Evolutionary conservation across 2,797 vertebrate genomes (phyloP).

Genomic region (Melanotaenia nigrans): DNA sequence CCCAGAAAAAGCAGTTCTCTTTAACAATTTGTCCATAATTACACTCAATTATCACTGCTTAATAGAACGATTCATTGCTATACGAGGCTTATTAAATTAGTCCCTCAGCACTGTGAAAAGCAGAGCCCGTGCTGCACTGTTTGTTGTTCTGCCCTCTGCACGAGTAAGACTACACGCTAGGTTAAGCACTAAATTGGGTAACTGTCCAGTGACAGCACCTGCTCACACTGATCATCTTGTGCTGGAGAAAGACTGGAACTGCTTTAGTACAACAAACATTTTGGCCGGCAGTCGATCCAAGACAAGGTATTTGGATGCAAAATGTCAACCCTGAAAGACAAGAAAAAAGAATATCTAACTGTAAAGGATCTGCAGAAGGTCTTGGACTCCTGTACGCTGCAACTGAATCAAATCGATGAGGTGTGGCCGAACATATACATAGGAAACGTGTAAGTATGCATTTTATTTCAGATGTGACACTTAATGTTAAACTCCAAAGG

Average conservation of each 20-base stretch:
- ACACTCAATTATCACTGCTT: slow-evolving; percentile 59
- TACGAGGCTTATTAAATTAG: slow-evolving; percentile 65
- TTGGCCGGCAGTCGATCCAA: slow-evolving; percentile 56
- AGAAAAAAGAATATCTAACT: slow-evolving; percentile 78
- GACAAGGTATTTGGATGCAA: slow-evolving; percentile 50
- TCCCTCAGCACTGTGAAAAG: slow-evolving; percentile 45
- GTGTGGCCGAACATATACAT: slow-evolving; percentile 86
- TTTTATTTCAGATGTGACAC: slow-evolving; percentile 10
- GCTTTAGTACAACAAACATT: slow-evolving; percentile 67
- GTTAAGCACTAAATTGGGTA: slow-evolving; percentile 81
- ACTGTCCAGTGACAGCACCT: slow-evolving; percentile 80
- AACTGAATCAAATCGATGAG: slow-evolving; percentile 83
- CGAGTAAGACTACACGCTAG: slow-evolving; percentile 72
- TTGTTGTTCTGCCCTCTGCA: slow-evolving; percentile 67
- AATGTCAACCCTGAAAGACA: slow-evolving; percentile 72
- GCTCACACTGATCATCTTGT: slow-evolving; percentile 75
- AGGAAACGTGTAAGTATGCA: slow-evolving; percentile 85
- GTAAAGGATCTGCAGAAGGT: slow-evolving; percentile 85
- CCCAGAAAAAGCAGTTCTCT: slow-evolving; percentile 38
- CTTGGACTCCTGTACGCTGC: slow-evolving; percentile 85
- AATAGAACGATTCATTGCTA: slow-evolving; percentile 57
- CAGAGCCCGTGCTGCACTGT: slow-evolving; percentile 34
- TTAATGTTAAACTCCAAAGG: slow-evolving; percentile 5
- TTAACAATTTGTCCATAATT: slow-evolving; percentile 59
- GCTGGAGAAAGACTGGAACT: slow-evolving; percentile 46